Percentiles rank a stretch among this genome's conserved stretches.
These are phyloP conservation scores for Anorthoa munda DNA, from an alignment of 2,888 invertebrate species.

Conservation along the genomic window DNA sequence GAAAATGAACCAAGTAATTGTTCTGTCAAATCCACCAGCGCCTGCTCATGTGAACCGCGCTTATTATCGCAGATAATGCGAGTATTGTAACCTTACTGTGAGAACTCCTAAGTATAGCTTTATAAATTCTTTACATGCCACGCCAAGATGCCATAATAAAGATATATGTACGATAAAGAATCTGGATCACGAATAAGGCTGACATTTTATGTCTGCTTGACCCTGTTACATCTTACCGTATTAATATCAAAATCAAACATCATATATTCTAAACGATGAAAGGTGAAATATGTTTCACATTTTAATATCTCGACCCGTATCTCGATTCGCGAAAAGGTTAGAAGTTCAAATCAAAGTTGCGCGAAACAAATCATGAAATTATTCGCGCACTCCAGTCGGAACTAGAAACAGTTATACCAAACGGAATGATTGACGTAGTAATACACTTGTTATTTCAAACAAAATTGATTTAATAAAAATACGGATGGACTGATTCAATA, in stretches of 20 bases:
- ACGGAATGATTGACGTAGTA: constrained; percentile 65
- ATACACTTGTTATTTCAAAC: constrained; percentile 60
- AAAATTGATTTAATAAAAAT: constrained; percentile 61
- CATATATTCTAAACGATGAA: constrained; percentile 68
- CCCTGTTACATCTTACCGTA: constrained; percentile 68
- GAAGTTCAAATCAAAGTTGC: constrained; percentile 71
- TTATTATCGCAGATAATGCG: constrained; percentile 74
- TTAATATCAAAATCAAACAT: constrained; percentile 68
- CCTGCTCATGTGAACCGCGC: constrained; percentile 79
- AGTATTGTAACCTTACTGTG: constrained; percentile 74
- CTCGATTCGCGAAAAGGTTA: constrained; percentile 72
- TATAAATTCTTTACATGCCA: constrained; percentile 66
- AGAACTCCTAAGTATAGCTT: constrained; percentile 74
- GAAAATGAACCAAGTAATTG: constrained; percentile 82
- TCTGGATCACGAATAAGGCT: constrained; percentile 65
- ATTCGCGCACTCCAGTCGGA: constrained; percentile 49
- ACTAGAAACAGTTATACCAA: constrained; percentile 64
- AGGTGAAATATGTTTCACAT: constrained; percentile 64
- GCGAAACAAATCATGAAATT: constrained; percentile 62
- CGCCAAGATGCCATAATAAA: constrained; percentile 63
- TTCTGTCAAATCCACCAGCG: constrained; percentile 78
- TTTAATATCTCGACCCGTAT: constrained; percentile 60
- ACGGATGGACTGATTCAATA: constrained; percentile 46
- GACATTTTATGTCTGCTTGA: constrained; percentile 66
- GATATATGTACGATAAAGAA: constrained; percentile 65